Base-by-base conservation (phyloP, 2,888 invertebrate genomes). In the Drosophila macrospina region DNA sequence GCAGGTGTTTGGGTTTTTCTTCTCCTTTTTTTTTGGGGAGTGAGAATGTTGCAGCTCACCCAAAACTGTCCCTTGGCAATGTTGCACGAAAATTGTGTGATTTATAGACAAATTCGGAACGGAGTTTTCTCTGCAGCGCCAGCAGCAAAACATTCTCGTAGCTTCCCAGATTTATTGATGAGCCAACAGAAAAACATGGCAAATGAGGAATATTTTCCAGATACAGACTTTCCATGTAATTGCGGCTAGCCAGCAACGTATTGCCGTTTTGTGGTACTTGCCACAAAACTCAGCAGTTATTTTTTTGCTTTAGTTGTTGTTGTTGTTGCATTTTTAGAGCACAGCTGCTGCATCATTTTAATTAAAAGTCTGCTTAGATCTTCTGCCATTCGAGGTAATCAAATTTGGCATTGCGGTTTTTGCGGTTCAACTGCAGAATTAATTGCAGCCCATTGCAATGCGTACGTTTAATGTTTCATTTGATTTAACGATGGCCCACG, bases 101-200 rank as follows among this genome's bases (percentile, higher is more conserved):
- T 89, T 89, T 89, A 88, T 89, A 71, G 84, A 76, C 80, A 75
- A 60, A 57, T 65, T 61, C 30, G 52, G 11, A n/a, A 10, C 32
- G 44, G 54, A 42, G 61, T 57, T 75, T 75, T 69, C 71, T 73
- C 79, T 76, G 82, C 85, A 75, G 45, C 52, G 80, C 76, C 80
- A 68, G 52, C 57, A 48, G 76, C 69, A 69, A 45, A 55, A 55
- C 36, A 50, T 10, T 13, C 48, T 24, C 48, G 15, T n/a, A 48
- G 74, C 59, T 24, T 48, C 67, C 74, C 78, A 71, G 86, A 86
- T 88, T 86, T 86, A 86, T 86, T 86, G 88, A 88, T 86, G 86
- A 86, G 81, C 76, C 69, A 69, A 34, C 32, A 36, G 30, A 68
- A 47, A 11, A 39, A 64, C 74, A 65, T 75, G 63, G 70, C 65